phyloP scores from a whole-genome alignment of 2,797 vertebrate species.

The Pantherophis alleghaniensis region DNA sequence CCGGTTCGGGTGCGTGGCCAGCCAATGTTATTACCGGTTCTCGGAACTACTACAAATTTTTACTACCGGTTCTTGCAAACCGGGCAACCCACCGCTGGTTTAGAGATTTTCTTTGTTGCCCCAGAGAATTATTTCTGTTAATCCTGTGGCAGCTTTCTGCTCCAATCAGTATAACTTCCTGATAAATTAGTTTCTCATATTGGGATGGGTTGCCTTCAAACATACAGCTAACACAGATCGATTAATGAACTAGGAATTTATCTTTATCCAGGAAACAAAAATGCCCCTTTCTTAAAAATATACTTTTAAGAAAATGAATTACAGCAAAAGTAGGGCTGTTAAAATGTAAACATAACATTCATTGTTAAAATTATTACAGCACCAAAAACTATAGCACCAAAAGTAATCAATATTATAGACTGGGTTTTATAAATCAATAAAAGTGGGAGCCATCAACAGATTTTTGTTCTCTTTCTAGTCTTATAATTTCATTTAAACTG shows the following conservation, averaged over 20 bases:
- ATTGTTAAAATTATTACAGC: neutral
- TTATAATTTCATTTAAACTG: neutral
- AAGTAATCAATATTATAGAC: neutral
- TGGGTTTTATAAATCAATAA: neutral
- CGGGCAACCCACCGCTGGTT: neutral
- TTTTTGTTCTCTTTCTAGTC: neutral
- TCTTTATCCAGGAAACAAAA: neutral
- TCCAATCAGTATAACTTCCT: neutral
- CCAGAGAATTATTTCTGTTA: neutral
- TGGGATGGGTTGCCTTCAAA: no score
- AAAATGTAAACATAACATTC: neutral
- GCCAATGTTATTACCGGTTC: no score
- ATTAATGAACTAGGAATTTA: neutral
- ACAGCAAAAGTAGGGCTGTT: neutral
- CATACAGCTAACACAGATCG: neutral
- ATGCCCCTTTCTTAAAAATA: neutral
- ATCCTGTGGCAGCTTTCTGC: neutral
- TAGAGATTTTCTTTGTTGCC: neutral
- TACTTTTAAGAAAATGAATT: neutral
- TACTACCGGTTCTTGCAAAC: no score
- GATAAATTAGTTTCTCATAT: neutral
- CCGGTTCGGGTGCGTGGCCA: no score
- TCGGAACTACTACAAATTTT: no score
- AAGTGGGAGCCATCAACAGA: neutral
- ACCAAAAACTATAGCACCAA: neutral